These are phyloP conservation scores for Lumbricus terrestris DNA, from an alignment of 2,888 invertebrate species.

Conservation along the genomic window DNA sequence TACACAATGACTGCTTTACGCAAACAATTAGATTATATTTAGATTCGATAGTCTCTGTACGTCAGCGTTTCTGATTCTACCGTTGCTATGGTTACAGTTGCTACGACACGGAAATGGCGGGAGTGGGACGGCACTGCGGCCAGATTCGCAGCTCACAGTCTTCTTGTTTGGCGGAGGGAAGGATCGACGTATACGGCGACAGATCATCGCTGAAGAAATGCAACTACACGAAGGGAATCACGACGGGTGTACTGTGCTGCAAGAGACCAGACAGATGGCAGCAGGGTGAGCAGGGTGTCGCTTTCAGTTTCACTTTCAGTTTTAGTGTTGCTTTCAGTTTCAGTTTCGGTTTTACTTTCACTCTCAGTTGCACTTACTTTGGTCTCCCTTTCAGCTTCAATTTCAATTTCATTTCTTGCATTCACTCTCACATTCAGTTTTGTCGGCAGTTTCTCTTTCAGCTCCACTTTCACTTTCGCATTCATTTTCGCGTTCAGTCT, in stretches of 20 bases:
- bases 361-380: background rate
- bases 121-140: slow-evolving; percentile 51
- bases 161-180: slow-evolving; percentile 51
- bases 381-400: background rate
- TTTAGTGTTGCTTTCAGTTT: background rate
- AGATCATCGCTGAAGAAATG: slow-evolving; percentile 19
- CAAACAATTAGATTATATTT: background rate
- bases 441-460: background rate
- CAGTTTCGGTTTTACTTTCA: background rate
- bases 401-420: background rate
- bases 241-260: slow-evolving; percentile 54
- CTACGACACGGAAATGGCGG: slow-evolving; percentile 45
- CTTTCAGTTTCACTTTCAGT: background rate
- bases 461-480: no score
- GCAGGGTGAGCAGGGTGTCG: background rate
- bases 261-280: slow-evolving; percentile 32
- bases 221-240: slow-evolving; percentile 44
- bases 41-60: background rate
- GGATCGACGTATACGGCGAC: slow-evolving; percentile 52
- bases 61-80: background rate
- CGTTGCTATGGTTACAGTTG: slow-evolving; percentile 23
- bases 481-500: no score
- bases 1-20: no score
- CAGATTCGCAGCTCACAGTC: slow-evolving; percentile 43
- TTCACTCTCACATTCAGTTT: slow-evolving; percentile 19